These are phyloP conservation scores for Penaeus vannamei DNA, from an alignment of 1,140 invertebrate species.

Conservation along the genomic window DNA sequence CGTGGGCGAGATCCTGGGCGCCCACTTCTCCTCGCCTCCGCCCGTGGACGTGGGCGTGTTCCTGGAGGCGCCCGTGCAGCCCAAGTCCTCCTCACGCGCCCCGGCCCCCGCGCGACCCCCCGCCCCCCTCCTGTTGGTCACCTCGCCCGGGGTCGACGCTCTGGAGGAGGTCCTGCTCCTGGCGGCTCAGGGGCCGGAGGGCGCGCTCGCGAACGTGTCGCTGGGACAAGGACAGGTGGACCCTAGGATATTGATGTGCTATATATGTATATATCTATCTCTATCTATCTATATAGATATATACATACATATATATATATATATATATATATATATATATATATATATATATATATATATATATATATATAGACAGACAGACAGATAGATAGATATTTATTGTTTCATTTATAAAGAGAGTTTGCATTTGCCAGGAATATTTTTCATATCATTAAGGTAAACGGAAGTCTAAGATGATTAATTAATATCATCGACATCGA, in stretches of 20 bases:
- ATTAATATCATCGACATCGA: no score
- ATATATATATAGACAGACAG: no score
- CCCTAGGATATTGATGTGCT: neutral
- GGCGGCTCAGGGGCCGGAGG: conserved; percentile 9
- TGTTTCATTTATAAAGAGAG: no score
- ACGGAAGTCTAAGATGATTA: no score
- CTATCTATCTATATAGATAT: no score
- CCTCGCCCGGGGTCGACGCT: conserved; percentile 48
- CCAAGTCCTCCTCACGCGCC: conserved; percentile 69
- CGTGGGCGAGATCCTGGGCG: conserved; percentile 50
- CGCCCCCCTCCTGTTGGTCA: conserved; percentile 54
- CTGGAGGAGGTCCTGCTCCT: conserved; percentile 53
- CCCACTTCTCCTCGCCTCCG: conserved; percentile 22
- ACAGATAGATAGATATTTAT: no score
- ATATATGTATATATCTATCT: neutral
- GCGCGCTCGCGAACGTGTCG: conserved; percentile 43
- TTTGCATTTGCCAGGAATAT: no score
- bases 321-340: no score
- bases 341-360: no score
- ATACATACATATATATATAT: no score
- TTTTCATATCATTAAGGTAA: no score
- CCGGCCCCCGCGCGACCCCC: conserved; percentile 10
- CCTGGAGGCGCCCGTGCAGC: conserved; percentile 6
- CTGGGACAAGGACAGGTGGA: conserved; percentile 60
- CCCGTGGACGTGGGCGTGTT: neutral